Percentiles rank a stretch among this genome's conserved stretches.
Evolutionary conservation across 1,140 invertebrate genomes (phyloP).

Genomic region (Fopius arisanus): DNA sequence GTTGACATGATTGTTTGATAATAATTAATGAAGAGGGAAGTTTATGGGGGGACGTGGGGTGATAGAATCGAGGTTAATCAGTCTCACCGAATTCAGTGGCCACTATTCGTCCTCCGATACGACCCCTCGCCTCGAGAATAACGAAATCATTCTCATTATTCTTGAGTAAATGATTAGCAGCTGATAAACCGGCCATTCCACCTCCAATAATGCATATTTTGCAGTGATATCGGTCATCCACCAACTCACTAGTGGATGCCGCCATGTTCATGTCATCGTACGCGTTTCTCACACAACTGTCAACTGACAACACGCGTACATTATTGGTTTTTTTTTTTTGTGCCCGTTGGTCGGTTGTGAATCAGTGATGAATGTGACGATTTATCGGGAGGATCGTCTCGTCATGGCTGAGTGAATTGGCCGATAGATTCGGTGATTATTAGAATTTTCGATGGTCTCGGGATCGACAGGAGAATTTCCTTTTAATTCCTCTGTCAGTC

Average conservation of each 20-base stretch:
- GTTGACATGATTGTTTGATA: too few species aligned
- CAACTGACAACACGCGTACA: background rate
- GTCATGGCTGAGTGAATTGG: too few species aligned
- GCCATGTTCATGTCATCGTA: conserved; percentile 54
- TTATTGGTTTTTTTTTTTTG: conserved; percentile 11
- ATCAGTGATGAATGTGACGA: conserved; percentile 23
- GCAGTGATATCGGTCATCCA: conserved; percentile 58
- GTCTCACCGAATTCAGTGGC: conserved; percentile 76
- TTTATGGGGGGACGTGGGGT: background rate
- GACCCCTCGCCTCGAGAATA: conserved; percentile 80
- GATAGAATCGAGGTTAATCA: conserved; percentile 48
- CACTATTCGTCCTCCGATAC: conserved; percentile 82
- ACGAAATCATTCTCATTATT: conserved; percentile 82
- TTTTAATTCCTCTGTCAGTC: background rate
- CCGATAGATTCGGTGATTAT: too few species aligned
- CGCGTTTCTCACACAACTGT: conserved; percentile 9
- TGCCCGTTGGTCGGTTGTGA: too few species aligned
- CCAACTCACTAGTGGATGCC: conserved; percentile 53
- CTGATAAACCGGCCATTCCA: conserved; percentile 86
- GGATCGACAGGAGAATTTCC: background rate
- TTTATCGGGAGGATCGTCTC: conserved; percentile 5
- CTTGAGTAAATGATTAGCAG: conserved; percentile 83
- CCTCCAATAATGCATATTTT: conserved; percentile 87
- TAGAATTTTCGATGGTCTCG: background rate
- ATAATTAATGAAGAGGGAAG: too few species aligned